These are phyloP conservation scores for Puma concolor DNA, from an alignment of 2,113 vertebrate species.

Conservation along the genomic window DNA sequence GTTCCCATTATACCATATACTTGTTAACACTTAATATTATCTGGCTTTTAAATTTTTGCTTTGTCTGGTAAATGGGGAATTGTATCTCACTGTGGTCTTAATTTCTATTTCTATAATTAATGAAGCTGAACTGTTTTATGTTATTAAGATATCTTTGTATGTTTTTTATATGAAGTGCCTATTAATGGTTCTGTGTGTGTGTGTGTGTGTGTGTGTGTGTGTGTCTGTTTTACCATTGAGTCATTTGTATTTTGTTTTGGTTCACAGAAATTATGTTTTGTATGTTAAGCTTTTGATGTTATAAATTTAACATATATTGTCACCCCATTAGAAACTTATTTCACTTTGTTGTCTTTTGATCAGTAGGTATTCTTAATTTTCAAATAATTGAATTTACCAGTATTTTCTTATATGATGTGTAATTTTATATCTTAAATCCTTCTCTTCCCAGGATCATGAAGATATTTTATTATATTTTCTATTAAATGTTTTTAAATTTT, in stretches of 20 bases:
- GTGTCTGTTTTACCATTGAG: neutral
- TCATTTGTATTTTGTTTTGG: neutral
- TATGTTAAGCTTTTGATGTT: neutral
- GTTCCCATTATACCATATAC: neutral
- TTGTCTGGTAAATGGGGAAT: neutral
- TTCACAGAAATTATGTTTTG: neutral
- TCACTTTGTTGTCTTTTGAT: neutral
- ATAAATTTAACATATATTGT: neutral
- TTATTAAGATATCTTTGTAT: neutral
- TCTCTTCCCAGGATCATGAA: neutral
- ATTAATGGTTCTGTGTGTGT: neutral
- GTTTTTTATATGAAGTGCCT: neutral
- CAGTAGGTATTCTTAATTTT: neutral
- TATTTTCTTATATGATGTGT: neutral
- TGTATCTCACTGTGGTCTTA: neutral
- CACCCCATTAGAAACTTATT: neutral
- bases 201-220: no score
- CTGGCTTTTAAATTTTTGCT: neutral
- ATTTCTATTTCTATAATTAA: neutral
- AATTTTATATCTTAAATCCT: neutral
- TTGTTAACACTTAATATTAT: neutral
- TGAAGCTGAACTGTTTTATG: neutral
- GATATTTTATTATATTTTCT: neutral
- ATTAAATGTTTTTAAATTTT: conserved; percentile 18
- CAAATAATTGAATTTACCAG: neutral